Evolutionary conservation across 2,113 vertebrate species (phyloP), one percentile per base, ranked within the genome.

Genomic region (Nansenia antarctica): DNA sequence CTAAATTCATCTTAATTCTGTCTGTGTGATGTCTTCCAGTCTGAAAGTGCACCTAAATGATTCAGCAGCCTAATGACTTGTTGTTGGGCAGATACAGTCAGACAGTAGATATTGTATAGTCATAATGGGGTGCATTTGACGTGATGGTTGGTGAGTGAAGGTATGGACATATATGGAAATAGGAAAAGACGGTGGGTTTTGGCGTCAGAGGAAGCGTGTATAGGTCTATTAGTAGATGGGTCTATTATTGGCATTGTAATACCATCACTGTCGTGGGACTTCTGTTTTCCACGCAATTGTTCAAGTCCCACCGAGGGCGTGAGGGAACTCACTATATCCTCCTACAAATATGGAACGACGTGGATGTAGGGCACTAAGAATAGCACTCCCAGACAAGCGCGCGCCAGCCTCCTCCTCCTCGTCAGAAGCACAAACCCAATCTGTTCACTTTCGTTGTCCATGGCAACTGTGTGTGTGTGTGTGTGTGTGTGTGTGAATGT

Each of bases 401-500:
- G 83, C 86, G 82, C 76, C 74, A 78, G 67, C 72, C 31, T 32
- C 80, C 80, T 80, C 73, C 85, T 84, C 87, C n/a, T n/a, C 88
- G 86, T 81, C 82, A 77, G 75, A 60, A 86, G 81, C 82, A 77
- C 80, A 62, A 82, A 76, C 80, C 77, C 83, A 84, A 75, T 82
- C 85, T 83, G 79, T 63, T 78, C 72, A 78, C 81, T 83, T 79
- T 79, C 54, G 66, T 78, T 82, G 74, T 66, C 85, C 88, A 86
- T 89, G 37, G 86, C 80, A 88, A 87, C 83, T 49, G 83, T 85
- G 87, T 81, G 85, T 89, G 89, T 30, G 54, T 82, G 89, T 60
- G 74, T 45, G 66, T 62, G 58, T 45, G 75, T 59, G 73, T 66
- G 69, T 65, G 65, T 58, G 53, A 45, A n/a, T n/a, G n/a, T n/a